Evolutionary conservation across 2,888 invertebrate species (phyloP).

Genomic region (Dryadula phaetusa): DNA sequence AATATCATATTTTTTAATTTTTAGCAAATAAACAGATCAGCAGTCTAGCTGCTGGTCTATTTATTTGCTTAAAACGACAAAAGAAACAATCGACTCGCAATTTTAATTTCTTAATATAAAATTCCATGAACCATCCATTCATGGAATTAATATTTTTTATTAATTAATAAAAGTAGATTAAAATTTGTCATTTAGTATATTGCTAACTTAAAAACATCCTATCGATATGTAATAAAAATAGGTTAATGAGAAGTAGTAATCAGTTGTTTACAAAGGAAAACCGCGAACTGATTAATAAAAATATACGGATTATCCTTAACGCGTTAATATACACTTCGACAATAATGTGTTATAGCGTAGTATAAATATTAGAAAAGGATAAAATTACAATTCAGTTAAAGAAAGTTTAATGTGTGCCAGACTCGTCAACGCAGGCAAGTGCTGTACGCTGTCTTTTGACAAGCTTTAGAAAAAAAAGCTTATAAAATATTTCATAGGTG

Average conservation of each 20-base stretch:
- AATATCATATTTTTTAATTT: no score
- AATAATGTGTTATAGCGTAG: neutral
- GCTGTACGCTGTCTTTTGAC: no score
- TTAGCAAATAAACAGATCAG: no score
- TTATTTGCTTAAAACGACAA: no score
- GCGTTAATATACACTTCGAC: neutral
- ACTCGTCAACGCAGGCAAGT: neutral
- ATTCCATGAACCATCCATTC: no score
- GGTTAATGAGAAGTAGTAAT: constrained; percentile 57
- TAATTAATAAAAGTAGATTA: constrained; percentile 2
- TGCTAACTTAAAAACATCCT: constrained; percentile 42
- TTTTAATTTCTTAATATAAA: no score
- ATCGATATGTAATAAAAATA: constrained; percentile 45
- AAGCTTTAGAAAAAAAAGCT: no score
- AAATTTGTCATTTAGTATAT: neutral
- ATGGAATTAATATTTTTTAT: neutral
- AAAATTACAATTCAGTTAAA: neutral
- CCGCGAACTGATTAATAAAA: constrained; percentile 46
- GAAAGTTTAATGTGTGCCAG: neutral
- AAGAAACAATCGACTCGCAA: no score
- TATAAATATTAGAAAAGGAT: neutral
- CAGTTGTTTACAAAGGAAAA: constrained; percentile 66
- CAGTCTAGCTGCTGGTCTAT: no score
- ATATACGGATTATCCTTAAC: constrained; percentile 36
- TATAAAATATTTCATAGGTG: no score